Evolutionary conservation across 2,888 invertebrate genomes (phyloP).

Genomic region (Desoria tigrina): DNA sequence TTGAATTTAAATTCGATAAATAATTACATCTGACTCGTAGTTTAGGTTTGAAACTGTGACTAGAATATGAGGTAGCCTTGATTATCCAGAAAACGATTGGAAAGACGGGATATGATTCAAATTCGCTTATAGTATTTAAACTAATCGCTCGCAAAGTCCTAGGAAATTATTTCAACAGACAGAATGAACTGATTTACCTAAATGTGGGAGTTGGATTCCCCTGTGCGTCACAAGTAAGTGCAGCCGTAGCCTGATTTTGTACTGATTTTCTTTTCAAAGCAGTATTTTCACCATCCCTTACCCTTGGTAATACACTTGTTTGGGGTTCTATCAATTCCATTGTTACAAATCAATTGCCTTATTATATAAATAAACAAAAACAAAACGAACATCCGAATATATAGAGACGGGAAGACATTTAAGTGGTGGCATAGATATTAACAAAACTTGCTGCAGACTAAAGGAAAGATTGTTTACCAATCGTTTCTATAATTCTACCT

Average conservation of each 20-base stretch:
- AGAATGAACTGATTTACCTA: constrained; percentile 38
- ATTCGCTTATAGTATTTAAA: background rate
- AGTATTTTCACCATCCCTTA: constrained; percentile 57
- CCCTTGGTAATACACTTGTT: constrained; percentile 62
- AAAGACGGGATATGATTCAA: background rate
- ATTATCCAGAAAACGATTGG: too few species aligned
- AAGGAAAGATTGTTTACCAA: too few species aligned
- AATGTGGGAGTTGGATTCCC: constrained; percentile 50
- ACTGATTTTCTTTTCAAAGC: constrained; percentile 36
- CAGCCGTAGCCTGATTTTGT: constrained; percentile 23
- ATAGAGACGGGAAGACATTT: constrained; percentile 4
- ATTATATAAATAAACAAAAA: background rate
- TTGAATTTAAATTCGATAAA: constrained; percentile 1
- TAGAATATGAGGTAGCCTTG: too few species aligned
- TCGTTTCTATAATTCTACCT: too few species aligned
- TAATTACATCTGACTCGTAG: too few species aligned
- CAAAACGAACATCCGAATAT: background rate
- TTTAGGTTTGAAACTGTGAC: too few species aligned
- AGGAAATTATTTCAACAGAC: background rate
- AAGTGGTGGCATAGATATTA: too few species aligned
- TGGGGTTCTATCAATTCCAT: constrained; percentile 61
- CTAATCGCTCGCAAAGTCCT: background rate
- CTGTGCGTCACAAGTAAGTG: constrained; percentile 51
- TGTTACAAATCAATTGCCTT: constrained; percentile 37
- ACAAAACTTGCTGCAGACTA: too few species aligned